Evolutionary conservation across 2,888 invertebrate genomes (phyloP).

Genomic region (Perdita meconis): DNA sequence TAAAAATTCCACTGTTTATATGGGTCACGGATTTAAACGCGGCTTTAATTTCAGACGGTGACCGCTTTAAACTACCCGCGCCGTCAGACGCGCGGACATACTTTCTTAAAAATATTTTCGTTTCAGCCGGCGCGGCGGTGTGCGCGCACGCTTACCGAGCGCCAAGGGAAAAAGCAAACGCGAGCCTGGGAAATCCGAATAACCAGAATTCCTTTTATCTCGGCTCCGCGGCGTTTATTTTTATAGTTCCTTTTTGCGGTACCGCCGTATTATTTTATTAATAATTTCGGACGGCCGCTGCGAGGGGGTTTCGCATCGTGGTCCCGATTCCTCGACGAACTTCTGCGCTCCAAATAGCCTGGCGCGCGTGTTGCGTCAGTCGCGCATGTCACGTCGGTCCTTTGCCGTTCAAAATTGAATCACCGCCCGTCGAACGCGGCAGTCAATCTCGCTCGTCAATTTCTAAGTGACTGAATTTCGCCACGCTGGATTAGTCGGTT

Average conservation of each 20-base stretch:
- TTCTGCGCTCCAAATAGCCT: slow-evolving; percentile 4
- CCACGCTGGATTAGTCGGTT: slow-evolving; percentile 62
- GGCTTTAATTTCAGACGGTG: background rate
- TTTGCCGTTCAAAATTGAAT: slow-evolving; percentile 64
- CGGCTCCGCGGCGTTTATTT: background rate
- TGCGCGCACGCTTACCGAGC: background rate
- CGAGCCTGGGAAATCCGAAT: background rate
- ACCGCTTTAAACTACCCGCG: too few species aligned
- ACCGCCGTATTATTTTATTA: slow-evolving; percentile 19
- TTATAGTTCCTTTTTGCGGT: background rate
- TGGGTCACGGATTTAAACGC: slow-evolving; percentile 9
- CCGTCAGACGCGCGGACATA: background rate
- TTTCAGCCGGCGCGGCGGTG: background rate
- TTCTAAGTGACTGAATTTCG: slow-evolving; percentile 68
- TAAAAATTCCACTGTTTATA: slow-evolving; percentile 5
- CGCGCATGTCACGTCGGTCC: slow-evolving; percentile 38
- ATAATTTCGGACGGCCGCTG: slow-evolving; percentile 26
- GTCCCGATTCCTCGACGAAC: background rate
- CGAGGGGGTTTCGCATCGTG: slow-evolving; percentile 5
- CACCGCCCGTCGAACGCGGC: slow-evolving; percentile 55
- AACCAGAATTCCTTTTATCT: background rate
- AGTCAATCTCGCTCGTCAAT: slow-evolving; percentile 69
- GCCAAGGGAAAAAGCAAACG: background rate
- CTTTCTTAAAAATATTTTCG: slow-evolving; percentile 7
- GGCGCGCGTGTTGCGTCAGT: slow-evolving; percentile 18